phyloP scores from a whole-genome alignment of 2,888 invertebrate genomes.

The Eremobia ochroleuca region DNA sequence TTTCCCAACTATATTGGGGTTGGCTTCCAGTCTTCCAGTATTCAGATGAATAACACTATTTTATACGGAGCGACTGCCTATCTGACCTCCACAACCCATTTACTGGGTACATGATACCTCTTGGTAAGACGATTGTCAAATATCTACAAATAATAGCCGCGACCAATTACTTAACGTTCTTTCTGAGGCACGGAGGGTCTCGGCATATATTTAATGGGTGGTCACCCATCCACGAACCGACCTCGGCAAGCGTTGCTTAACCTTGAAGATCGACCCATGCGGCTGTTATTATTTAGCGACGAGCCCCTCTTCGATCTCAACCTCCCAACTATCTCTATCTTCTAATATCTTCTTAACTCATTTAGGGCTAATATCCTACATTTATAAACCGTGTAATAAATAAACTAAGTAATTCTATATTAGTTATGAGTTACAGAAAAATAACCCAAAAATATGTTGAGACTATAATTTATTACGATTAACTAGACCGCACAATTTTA shows the following conservation, averaged over 20 bases:
- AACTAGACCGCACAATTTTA: slow-evolving; percentile 50
- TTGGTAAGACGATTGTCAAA: not conserved
- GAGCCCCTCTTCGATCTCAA: not conserved
- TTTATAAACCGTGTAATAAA: not conserved
- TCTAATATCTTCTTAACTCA: not conserved
- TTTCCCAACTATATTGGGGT: too few species aligned
- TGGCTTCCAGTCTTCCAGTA: too few species aligned
- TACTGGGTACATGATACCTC: not conserved
- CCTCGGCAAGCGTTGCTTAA: not conserved
- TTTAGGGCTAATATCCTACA: not conserved
- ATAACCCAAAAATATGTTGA: slow-evolving; percentile 29
- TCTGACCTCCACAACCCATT: not conserved
- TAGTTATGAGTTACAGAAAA: slow-evolving; percentile 21
- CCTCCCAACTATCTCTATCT: not conserved
- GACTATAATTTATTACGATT: slow-evolving; percentile 44
- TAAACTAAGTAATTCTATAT: not conserved
- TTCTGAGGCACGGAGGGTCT: not conserved
- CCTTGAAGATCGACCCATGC: not conserved
- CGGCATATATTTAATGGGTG: not conserved
- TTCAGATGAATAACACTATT: too few species aligned
- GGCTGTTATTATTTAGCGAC: not conserved
- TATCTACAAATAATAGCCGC: not conserved
- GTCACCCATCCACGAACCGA: not conserved
- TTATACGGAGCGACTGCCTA: too few species aligned
- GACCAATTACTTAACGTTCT: not conserved